Conservation (phyloP, 2,888 invertebrate genomes). For the Antheraea yamamai region DNA sequence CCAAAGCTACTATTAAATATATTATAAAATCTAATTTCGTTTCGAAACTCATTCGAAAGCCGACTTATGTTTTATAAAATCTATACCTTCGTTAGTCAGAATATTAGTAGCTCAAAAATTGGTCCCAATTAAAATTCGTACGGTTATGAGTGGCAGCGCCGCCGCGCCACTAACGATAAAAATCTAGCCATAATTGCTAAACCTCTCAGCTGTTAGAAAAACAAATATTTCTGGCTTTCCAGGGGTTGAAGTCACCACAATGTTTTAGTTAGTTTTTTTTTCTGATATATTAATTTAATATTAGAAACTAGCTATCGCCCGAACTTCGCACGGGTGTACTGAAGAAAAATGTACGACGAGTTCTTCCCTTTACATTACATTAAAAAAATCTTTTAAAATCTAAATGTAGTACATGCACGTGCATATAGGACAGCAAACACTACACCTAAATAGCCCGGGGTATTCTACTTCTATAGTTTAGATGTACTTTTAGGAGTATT, state of each 20-base stretch:
- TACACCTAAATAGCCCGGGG: too few relatives aligned
- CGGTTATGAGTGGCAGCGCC: slow-evolving; percentile 46
- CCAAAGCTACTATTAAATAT: too few relatives aligned
- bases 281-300: not conserved
- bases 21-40: not conserved
- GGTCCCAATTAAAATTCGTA: slow-evolving; percentile 73
- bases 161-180: slow-evolving; percentile 39
- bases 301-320: not conserved
- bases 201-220: slow-evolving; percentile 35
- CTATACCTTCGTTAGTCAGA: slow-evolving; percentile 25
- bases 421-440: too few relatives aligned
- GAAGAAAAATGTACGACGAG: too few relatives aligned
- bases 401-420: too few relatives aligned
- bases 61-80: not conserved
- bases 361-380: too few relatives aligned
- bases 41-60: not conserved
- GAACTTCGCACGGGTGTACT: too few relatives aligned
- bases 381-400: too few relatives aligned
- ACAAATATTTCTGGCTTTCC: slow-evolving; percentile 36
- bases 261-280: not conserved
- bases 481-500: too few relatives aligned
- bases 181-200: slow-evolving; percentile 54
- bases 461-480: too few relatives aligned
- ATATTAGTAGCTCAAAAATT: slow-evolving; percentile 55
- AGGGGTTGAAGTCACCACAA: slow-evolving; percentile 25